Evolutionary conservation across 2,113 vertebrate genomes (phyloP).

Genomic region (Catharus minimus): DNA sequence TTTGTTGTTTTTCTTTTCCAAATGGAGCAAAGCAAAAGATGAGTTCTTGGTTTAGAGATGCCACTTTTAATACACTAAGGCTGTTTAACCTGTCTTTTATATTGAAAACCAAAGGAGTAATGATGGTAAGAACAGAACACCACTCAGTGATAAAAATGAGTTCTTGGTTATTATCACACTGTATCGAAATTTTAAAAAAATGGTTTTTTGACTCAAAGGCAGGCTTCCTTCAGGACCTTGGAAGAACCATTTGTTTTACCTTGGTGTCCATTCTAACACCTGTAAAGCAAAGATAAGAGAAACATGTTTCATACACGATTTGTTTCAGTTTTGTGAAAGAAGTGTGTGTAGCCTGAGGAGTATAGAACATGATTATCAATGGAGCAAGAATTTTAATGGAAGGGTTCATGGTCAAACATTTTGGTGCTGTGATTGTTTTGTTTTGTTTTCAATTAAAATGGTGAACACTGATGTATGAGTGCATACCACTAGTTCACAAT

Average conservation of each 20-base stretch:
- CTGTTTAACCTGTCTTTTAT: background rate
- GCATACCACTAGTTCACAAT: background rate
- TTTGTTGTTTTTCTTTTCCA: background rate
- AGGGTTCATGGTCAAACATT: background rate
- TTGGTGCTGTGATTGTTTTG: background rate
- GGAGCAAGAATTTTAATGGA: background rate
- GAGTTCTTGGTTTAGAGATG: background rate
- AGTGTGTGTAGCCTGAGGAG: rapidly evolving
- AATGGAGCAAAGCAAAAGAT: background rate
- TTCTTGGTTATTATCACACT: background rate
- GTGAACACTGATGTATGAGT: background rate
- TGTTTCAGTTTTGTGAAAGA: background rate
- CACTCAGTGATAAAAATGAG: background rate
- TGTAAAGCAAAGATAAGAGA: background rate
- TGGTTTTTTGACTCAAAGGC: background rate
- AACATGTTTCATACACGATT: background rate
- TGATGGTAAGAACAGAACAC: background rate
- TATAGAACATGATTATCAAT: background rate
- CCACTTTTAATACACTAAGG: background rate
- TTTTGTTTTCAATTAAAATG: background rate
- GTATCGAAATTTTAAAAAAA: background rate
- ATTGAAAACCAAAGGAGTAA: background rate
- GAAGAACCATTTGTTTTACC: background rate
- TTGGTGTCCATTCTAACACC: background rate
- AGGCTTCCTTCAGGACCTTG: background rate